Evolutionary conservation across 1,140 invertebrate species (phyloP).

Genomic region (Drosophila cardini): DNA sequence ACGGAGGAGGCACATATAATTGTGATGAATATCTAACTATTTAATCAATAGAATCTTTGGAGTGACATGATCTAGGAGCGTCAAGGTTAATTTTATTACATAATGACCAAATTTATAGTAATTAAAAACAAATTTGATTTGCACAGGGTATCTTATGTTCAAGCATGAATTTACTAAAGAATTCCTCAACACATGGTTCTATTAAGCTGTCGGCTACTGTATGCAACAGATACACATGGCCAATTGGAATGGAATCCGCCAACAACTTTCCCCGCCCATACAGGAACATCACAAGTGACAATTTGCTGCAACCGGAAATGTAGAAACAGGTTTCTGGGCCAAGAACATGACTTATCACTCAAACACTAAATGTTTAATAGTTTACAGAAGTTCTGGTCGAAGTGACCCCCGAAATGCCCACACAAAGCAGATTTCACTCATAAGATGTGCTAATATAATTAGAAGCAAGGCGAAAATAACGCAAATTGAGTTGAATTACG

Average conservation of each 20-base stretch:
- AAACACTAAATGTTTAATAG: slow-evolving; percentile 3
- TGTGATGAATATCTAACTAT: too few relatives aligned
- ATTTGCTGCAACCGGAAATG: slow-evolving; percentile 39
- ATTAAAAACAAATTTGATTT: too few relatives aligned
- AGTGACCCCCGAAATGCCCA: not conserved
- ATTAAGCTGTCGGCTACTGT: not conserved
- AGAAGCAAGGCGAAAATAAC: slow-evolving; percentile 1
- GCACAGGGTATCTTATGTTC: too few relatives aligned
- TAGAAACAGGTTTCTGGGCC: slow-evolving; percentile 9
- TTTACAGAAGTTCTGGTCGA: not conserved
- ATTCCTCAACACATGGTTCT: not conserved
- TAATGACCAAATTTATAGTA: too few relatives aligned
- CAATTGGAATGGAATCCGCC: slow-evolving; percentile 7
- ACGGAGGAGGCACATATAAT: too few relatives aligned
- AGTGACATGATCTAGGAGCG: too few relatives aligned
- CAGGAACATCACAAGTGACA: slow-evolving; percentile 18
- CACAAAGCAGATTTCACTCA: slow-evolving; percentile 15
- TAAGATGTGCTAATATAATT: slow-evolving; percentile 41
- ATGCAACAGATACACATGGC: not conserved
- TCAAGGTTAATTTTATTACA: too few relatives aligned
- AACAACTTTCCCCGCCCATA: slow-evolving; percentile 31
- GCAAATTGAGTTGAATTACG: slow-evolving; percentile 33
- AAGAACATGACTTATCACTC: slow-evolving; percentile 13
- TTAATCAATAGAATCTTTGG: too few relatives aligned
- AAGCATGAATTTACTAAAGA: too few relatives aligned